These are phyloP conservation scores for Microcebus jonahi DNA, from an alignment of 2,113 vertebrate genomes.

Conservation along the genomic window DNA sequence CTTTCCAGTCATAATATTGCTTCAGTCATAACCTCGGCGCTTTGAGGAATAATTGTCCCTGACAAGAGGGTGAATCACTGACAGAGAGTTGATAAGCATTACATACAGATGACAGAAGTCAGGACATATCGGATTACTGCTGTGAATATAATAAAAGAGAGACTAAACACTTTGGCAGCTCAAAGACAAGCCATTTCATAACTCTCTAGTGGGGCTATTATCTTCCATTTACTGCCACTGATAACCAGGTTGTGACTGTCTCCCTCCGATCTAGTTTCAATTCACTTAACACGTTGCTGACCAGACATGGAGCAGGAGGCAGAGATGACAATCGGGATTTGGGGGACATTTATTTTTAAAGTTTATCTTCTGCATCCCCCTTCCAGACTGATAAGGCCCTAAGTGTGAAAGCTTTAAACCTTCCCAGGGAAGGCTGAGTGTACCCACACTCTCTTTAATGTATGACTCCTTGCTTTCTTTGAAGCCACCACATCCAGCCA, in stretches of 20 bases:
- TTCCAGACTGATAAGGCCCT: constrained; percentile 78
- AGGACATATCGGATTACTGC: constrained; percentile 99
- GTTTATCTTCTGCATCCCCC: constrained; percentile 82
- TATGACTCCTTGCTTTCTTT: constrained; percentile 74
- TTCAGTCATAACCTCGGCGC: constrained; percentile 90
- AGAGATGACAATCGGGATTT: constrained; percentile 74
- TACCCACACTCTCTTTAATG: constrained; percentile 80
- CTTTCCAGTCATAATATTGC: constrained; percentile 88
- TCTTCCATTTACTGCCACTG: constrained; percentile 93
- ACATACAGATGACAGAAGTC: constrained; percentile 98
- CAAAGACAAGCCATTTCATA: constrained; percentile 94
- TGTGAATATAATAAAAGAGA: constrained; percentile 99
- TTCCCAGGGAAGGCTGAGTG: constrained; percentile 76
- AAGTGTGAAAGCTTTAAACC: constrained; percentile 78
- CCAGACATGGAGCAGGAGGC: constrained; percentile 79
- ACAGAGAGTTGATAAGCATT: constrained; percentile 98
- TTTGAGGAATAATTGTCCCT: constrained; percentile 97
- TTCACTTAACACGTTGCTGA: constrained; percentile 88
- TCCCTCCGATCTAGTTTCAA: constrained; percentile 87
- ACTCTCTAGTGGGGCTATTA: constrained; percentile 92
- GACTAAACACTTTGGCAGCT: constrained; percentile 95
- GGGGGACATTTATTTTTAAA: constrained; percentile 83
- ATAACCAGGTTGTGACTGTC: constrained; percentile 91
- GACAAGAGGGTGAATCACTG: constrained; percentile 98
- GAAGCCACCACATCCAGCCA: constrained; percentile 73